phyloP scores from a whole-genome alignment of 2,797 vertebrate genomes.

The Mionectes olivaceus region DNA sequence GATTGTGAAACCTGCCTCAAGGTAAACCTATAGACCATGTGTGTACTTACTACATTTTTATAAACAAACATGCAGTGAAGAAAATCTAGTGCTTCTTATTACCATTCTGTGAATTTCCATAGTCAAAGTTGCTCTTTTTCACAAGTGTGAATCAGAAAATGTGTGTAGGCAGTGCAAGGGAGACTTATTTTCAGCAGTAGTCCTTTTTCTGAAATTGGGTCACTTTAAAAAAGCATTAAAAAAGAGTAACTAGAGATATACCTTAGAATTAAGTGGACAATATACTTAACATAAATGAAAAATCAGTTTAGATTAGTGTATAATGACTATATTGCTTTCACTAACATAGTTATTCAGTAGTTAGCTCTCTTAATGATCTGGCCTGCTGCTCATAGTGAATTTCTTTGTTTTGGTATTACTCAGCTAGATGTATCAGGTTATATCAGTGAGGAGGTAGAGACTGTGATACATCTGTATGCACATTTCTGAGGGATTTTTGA shows the following conservation, averaged over 20 bases:
- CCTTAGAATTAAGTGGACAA: background rate
- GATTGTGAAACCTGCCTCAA: slow-evolving; percentile 1
- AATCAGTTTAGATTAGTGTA: background rate
- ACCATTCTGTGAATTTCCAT: background rate
- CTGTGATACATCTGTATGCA: background rate
- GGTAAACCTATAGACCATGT: background rate
- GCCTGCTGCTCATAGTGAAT: background rate
- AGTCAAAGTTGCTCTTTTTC: background rate
- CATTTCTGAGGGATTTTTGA: background rate
- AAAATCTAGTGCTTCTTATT: background rate
- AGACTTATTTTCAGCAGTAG: background rate
- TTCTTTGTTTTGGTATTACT: background rate
- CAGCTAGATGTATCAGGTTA: background rate
- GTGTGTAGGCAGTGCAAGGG: background rate
- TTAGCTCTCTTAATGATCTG: background rate
- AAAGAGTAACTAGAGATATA: background rate
- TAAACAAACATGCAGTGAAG: background rate
- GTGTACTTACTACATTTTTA: background rate
- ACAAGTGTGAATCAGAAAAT: background rate
- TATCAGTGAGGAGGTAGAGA: background rate
- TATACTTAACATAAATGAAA: background rate
- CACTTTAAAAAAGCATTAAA: background rate
- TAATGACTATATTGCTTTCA: background rate
- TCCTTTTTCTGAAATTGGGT: background rate
- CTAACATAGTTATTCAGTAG: background rate